Conservation (phyloP, 2,888 invertebrate genomes). For the Epirrita christyi region DNA sequence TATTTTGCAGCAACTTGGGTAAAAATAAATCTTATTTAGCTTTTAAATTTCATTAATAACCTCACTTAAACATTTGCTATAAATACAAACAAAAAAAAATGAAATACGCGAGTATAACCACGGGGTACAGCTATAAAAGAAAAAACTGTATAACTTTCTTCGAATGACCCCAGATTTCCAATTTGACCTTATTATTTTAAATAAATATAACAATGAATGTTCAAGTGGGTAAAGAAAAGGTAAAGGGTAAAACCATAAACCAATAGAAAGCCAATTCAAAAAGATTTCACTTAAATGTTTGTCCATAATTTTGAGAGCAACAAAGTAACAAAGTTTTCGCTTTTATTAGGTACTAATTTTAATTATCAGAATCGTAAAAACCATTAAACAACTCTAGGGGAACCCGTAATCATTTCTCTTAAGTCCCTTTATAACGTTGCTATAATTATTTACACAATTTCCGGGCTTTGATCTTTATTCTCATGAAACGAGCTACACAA, state of each 20-base stretch:
- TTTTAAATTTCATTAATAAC: too few relatives aligned
- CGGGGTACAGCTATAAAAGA: too few relatives aligned
- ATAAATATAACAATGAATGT: neutral
- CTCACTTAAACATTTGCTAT: too few relatives aligned
- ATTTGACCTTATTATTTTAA: too few relatives aligned
- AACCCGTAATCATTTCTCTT: constrained; percentile 34
- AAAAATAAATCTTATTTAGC: too few relatives aligned
- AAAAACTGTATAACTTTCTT: too few relatives aligned
- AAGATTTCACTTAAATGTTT: constrained; percentile 9
- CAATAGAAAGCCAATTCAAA: constrained; percentile 7
- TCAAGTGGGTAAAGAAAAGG: neutral
- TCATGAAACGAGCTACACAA: neutral
- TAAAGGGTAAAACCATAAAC: neutral
- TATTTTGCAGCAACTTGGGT: too few relatives aligned
- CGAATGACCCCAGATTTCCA: too few relatives aligned
- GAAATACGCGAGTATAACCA: too few relatives aligned
- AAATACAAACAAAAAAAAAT: too few relatives aligned
- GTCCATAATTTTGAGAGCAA: constrained; percentile 17
- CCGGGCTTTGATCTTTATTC: constrained; percentile 31
- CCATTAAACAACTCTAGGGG: constrained; percentile 26
- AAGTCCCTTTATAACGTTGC: constrained; percentile 29
- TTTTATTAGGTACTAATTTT: constrained; percentile 25
- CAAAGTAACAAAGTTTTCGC: constrained; percentile 17
- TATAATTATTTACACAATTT: constrained; percentile 35
- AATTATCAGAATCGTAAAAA: constrained; percentile 23